Base-by-base conservation (phyloP, 2,113 vertebrate species). In the Rhagologus leucostigma region DNA sequence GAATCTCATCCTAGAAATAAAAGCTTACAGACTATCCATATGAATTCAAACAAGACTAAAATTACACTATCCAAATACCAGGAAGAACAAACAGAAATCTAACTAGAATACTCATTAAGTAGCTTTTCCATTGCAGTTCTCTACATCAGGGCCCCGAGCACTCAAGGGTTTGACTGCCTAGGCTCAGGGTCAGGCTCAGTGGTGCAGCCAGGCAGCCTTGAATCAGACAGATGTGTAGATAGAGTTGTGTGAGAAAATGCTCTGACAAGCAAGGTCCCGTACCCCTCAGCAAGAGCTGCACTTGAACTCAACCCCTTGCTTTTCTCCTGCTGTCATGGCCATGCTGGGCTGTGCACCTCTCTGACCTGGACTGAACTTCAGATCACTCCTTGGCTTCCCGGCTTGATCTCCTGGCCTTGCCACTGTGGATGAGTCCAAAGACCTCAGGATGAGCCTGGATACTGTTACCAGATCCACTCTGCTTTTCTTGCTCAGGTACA, bases 101-200 rank as follows among this genome's bases (percentile, higher is more conserved):
- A 65, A 49, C 26, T n/a, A 32, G 29, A 80, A 55, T 41, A 44
- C 7, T 63, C 29, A 47, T 53, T 73, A 83, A 59, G 27, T 56
- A 83, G 60, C 10, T 71, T 85, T 84, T 77, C 67, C 26, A 27
- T 30, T 76, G 29, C 13, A n/a, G 32, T 50, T 77, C 55, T 44
- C 67, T 90, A 0, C 7, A 4, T 39, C 8, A 52, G 14, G 13
- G 8, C 16, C 15, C 21, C 1, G 1, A 56, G 39, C 6, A 68
- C 21, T 22, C 16, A 32, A 42, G 19, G 1, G 5, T 62, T 53
- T 85, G 56, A 44, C 37, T 64, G 27, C 27, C 30, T 63, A 20
- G 15, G 22, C 10, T 37, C 3, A 3, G 33, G 22, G 27, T 67
- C 56, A 88, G 44, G 27, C n/a, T 68, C 29, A 60, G 0, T 16